Evolutionary conservation across 2,113 vertebrate genomes (phyloP).

Genomic region (Ciconia stormi): DNA sequence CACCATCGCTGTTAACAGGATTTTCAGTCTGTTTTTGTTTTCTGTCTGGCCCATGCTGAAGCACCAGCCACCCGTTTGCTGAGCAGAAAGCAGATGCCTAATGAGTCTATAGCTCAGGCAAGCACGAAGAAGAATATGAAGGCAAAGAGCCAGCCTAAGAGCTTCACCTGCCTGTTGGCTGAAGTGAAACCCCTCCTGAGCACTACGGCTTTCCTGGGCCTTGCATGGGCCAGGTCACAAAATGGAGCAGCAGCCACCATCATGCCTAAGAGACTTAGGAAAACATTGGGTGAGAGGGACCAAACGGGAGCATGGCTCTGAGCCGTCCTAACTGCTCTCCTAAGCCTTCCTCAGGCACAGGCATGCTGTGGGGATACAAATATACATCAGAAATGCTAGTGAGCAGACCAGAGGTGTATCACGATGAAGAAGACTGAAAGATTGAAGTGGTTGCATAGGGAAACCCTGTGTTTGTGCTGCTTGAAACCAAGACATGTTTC

Average conservation of each 20-base stretch:
- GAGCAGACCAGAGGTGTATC: background rate
- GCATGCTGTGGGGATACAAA: background rate
- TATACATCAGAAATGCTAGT: background rate
- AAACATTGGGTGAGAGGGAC: background rate
- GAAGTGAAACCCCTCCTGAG: background rate
- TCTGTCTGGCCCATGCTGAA: background rate
- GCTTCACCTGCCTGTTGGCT: background rate
- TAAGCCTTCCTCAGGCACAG: background rate
- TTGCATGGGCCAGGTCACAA: background rate
- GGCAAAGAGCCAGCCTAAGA: background rate
- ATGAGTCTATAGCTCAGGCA: background rate
- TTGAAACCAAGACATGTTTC: background rate
- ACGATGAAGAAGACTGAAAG: background rate
- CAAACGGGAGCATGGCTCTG: background rate
- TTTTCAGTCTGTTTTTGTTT: background rate
- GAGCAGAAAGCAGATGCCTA: background rate
- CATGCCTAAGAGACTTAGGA: background rate
- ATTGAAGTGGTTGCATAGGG: background rate
- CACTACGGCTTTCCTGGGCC: background rate
- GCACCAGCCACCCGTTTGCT: background rate
- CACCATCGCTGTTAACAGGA: accelerated
- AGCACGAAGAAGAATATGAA: background rate
- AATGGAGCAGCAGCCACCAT: background rate
- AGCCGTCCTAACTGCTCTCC: background rate
- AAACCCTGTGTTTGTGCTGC: background rate